Percentiles rank a stretch among this genome's conserved stretches.
Conservation (phyloP, 2,113 vertebrate genomes). For the Ictidomys tridecemlineatus region DNA sequence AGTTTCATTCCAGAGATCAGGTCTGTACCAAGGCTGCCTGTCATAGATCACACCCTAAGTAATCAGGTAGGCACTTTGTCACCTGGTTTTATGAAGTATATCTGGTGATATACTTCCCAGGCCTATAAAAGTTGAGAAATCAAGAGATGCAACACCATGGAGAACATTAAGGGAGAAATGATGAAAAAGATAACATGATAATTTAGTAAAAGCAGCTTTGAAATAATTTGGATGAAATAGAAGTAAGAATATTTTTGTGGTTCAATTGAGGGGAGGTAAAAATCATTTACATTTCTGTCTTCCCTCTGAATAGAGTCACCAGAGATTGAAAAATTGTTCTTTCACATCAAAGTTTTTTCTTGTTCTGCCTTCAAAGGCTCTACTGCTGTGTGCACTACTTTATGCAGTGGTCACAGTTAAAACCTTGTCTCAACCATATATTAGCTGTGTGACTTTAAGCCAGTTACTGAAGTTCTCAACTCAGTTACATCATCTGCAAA, state of each 20-base stretch:
- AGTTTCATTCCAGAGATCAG: background rate
- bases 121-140: slow-evolving; percentile 29
- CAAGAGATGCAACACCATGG: background rate
- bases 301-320: background rate
- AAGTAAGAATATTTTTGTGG: background rate
- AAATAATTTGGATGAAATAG: background rate
- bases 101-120: slow-evolving; percentile 2
- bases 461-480: background rate
- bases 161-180: slow-evolving; percentile 14
- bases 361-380: slow-evolving; percentile 36
- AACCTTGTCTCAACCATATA: background rate
- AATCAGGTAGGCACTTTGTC: background rate
- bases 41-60: background rate
- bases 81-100: slow-evolving; percentile 35
- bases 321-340: background rate
- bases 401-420: background rate
- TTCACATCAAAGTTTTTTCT: slow-evolving; percentile 10
- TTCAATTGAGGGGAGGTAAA: slow-evolving; percentile 5
- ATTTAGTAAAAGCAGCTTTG: slow-evolving; percentile 24
- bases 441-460: background rate
- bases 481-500: background rate
- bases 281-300: background rate
- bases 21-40: background rate
- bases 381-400: background rate
- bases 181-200: background rate